Evolutionary conservation across 2,888 invertebrate species (phyloP), one percentile per base, ranked within the genome.

Genomic region (Lapara coniferarum): DNA sequence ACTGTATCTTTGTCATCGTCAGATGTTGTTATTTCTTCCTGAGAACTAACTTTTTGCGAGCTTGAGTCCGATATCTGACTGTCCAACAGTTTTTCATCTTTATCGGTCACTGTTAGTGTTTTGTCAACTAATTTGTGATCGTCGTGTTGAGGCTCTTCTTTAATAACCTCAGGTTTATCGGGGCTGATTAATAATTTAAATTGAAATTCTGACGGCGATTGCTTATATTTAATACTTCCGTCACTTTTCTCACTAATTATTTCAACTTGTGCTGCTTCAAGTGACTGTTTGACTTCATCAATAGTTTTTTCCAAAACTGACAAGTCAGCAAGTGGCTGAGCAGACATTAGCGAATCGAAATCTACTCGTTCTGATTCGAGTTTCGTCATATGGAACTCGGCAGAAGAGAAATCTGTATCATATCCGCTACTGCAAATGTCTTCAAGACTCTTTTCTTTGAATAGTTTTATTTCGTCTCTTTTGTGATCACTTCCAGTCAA

Each of bases 191-290:
- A 84, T 30, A 95, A 87, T 85, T 95, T 96, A 69, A 96, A 96
- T 81, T 96, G 96, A 80, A 96, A 96, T 83, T 96, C 96, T 1
- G 96, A 96, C 5, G 96, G 96, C 0, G 96, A 96, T 76, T 96
- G 96, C 78, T 96, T 96, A 75, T 95, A 95, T 81, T 95, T 95
- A 67, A 95, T 95, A 74, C 95, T 96, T 10, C 96, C 95, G 74
- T 96, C 95, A 78, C 89, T 94, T 83, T 95, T 95, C 73, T 95
- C 94, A 79, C 95, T 96, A 69, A 96, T 96, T 8, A 96, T 94
- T 87, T 96, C 96, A 76, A 94, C 96, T 85, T 96, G 96, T 0
- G 96, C 96, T 59, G 95, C 95, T 88, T 96, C 96, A 71, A 96
- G 86, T 25, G 96, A 96, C 81, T 96, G 95, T 80, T 96, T 95